These are phyloP conservation scores for Empidonax traillii DNA, from an alignment of 2,113 vertebrate genomes.

Conservation along the genomic window DNA sequence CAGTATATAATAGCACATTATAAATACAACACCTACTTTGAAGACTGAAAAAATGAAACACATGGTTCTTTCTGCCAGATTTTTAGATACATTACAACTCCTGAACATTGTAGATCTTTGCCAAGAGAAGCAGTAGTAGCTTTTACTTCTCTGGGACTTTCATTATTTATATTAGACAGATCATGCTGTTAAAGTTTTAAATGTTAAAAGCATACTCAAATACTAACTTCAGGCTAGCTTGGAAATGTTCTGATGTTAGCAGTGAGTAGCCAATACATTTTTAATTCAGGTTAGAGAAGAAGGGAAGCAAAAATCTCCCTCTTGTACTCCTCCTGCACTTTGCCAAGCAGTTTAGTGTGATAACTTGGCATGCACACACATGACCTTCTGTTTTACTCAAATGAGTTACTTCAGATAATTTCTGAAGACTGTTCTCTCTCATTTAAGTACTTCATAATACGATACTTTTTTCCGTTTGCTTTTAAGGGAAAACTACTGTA, in stretches of 20 bases:
- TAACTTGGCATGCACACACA: constrained; percentile 53
- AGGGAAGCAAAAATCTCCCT: constrained; percentile 47
- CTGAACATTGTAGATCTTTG: background rate
- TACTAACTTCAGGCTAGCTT: constrained; percentile 37
- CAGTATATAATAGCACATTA: background rate
- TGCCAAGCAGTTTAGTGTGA: constrained; percentile 63
- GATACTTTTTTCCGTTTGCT: constrained; percentile 48
- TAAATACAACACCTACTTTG: background rate
- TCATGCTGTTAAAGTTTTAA: constrained; percentile 41
- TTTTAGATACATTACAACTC: constrained; percentile 17
- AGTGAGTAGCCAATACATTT: constrained; percentile 59
- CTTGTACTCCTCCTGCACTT: constrained; percentile 26
- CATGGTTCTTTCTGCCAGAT: background rate
- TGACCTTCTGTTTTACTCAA: constrained; percentile 68
- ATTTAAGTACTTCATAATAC: constrained; percentile 55
- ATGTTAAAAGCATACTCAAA: constrained; percentile 38
- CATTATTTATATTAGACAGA: constrained; percentile 44
- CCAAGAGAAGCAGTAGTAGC: background rate
- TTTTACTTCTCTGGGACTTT: background rate
- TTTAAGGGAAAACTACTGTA: constrained; percentile 64
- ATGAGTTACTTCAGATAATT: constrained; percentile 59
- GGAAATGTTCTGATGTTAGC: constrained; percentile 47
- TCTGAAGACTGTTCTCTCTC: constrained; percentile 38
- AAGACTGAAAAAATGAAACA: constrained; percentile 2
- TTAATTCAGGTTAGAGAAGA: constrained; percentile 55